Conservation (phyloP, 2,797 vertebrate genomes). For the Xerus rutilus region DNA sequence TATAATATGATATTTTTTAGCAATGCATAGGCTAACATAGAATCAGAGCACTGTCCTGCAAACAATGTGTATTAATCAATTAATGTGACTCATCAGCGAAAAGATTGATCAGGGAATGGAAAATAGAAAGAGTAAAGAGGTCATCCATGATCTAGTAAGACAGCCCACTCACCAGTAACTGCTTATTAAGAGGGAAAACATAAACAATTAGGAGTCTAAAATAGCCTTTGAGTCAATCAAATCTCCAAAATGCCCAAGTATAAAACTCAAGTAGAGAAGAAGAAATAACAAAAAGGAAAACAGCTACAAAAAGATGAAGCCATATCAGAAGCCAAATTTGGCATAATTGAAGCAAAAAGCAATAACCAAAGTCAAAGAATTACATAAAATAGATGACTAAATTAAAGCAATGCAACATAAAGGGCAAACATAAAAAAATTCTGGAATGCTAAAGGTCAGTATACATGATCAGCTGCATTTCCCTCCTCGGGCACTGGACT, state of each 20-base stretch:
- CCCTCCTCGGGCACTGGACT: neutral
- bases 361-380: slow-evolving; percentile 18
- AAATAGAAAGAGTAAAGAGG: neutral
- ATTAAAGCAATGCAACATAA: slow-evolving; percentile 54
- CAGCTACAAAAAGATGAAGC: neutral
- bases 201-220: slow-evolving; percentile 17
- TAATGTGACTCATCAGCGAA: slow-evolving; percentile 9
- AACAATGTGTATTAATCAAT: slow-evolving; percentile 1
- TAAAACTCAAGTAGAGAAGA: neutral
- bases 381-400: slow-evolving; percentile 56
- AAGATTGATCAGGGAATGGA: neutral
- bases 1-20: neutral
- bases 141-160: neutral
- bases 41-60: neutral
- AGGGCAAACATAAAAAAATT: neutral
- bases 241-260: neutral
- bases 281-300: slow-evolving; percentile 40
- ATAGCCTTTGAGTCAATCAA: neutral
- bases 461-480: neutral
- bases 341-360: slow-evolving; percentile 13
- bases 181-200: neutral
- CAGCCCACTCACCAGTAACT: neutral
- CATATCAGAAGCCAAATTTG: neutral
- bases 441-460: slow-evolving; percentile 30
- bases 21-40: neutral